Evolutionary conservation across 2,888 invertebrate species (phyloP), one percentile per base, ranked within the genome.

Genomic region (Caenorhabditis auriculariae): DNA sequence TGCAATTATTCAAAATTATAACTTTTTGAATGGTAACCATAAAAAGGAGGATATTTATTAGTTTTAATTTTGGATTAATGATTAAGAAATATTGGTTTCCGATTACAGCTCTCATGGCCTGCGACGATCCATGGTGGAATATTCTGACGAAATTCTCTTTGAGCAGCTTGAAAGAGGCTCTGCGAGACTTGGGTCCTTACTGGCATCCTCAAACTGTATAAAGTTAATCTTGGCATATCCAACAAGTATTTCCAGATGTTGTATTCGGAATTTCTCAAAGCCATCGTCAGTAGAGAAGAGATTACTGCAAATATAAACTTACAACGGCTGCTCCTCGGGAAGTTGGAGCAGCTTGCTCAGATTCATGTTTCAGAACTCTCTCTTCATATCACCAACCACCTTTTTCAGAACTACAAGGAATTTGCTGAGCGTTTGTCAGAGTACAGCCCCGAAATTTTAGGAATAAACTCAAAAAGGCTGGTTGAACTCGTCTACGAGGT

Each of bases 121-220:
- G 53, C 19, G 41, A 47, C 29, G 55, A 60, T 35, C 65, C 60
- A 5, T 59, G 41, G 43, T 72, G 69, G 69, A 60, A 39, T 1
- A 43, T 68, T 9, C 44, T 72, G 43, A 68, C 65, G 0, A 57
- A 61, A 19, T 72, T 60, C 45, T 60, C 66, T 53, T 28, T 64
- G 0, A 19, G 7, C 0, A 53, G 43, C 3, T 37, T 72, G 26
- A 46, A 54, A 24, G 29, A 48, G 3, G 60, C 65, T 0, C 37
- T 64, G n/a, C 17, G 35, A 9, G 49, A 56, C 15, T 42, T 65
- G 9, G 54, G 48, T 0, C 24, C 52, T 2, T 61, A 52, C 42
- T 55, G 48, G 48, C 57, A 58, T 39, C 61, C 65, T 6, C 47
- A 46, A 5, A 56, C 54, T n/a, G 49, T 55, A 28, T 27, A 38